Conservation (phyloP, 2,797 vertebrate genomes). For the Enteromius afrohamiltoni region DNA sequence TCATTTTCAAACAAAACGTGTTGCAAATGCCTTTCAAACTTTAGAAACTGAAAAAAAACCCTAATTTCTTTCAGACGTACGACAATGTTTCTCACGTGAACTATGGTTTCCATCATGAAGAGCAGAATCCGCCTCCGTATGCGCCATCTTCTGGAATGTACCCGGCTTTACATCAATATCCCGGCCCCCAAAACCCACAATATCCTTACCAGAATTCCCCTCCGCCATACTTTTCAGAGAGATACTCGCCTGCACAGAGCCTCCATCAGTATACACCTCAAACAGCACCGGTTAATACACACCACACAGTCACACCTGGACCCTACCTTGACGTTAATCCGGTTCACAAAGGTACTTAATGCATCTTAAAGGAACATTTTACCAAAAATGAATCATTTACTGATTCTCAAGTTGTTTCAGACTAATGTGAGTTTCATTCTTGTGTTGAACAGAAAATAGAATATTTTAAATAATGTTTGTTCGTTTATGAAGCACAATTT, state of each 20-base stretch:
- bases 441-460: not conserved
- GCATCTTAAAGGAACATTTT: not conserved
- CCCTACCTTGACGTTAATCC: not conserved
- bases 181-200: not conserved
- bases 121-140: conserved; percentile 54
- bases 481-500: too few relatives aligned
- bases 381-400: not conserved
- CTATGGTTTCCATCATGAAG: conserved; percentile 64
- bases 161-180: conserved; percentile 43
- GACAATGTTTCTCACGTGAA: conserved; percentile 64
- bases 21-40: not conserved
- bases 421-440: not conserved
- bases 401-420: not conserved
- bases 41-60: not conserved
- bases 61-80: conserved; percentile 35
- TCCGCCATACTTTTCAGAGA: not conserved
- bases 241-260: conserved; percentile 10
- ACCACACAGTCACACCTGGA: conserved; percentile 47
- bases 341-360: conserved; percentile 62
- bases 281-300: conserved; percentile 62
- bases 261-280: conserved; percentile 20
- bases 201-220: not conserved
- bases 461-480: not conserved
- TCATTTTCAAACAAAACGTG: not conserved
- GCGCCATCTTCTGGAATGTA: conserved; percentile 6